Percentiles rank a stretch among this genome's conserved stretches.
Conservation (phyloP, 1,140 invertebrate genomes). For the Adoxophyes honmai region DNA sequence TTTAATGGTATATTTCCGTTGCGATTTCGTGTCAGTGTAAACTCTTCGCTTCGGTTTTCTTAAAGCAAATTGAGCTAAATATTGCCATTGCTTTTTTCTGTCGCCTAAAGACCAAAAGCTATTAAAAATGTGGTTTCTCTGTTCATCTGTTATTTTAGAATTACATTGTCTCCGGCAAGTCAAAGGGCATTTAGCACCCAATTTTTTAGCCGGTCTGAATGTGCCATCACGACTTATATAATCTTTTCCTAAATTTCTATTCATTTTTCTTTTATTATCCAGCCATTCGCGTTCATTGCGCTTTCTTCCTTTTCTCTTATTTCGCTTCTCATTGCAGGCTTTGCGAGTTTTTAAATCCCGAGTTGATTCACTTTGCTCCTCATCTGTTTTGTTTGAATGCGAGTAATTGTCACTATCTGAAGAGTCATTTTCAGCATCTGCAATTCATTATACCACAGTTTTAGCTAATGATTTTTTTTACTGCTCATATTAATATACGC, state of each 20-base stretch:
- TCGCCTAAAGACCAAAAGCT: neutral
- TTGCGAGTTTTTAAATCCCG: neutral
- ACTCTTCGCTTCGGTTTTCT: neutral
- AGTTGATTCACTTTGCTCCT: too few relatives aligned
- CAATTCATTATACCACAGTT: too few relatives aligned
- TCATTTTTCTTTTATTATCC: neutral
- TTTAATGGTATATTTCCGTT: neutral
- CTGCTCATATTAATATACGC: too few relatives aligned
- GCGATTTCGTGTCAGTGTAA: neutral
- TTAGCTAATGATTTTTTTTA: too few relatives aligned
- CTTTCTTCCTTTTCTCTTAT: neutral
- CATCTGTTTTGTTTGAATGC: too few relatives aligned
- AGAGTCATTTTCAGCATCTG: too few relatives aligned
- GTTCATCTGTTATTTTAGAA: neutral
- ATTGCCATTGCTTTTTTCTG: neutral
- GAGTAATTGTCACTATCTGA: too few relatives aligned
- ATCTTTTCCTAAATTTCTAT: constrained; percentile 2
- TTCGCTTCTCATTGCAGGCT: neutral
- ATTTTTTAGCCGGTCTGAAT: neutral
- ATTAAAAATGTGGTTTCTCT: neutral
- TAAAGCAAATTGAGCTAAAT: constrained; percentile 1
- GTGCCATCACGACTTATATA: neutral
- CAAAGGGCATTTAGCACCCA: neutral
- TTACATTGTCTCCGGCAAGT: neutral
- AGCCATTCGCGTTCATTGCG: neutral